Evolutionary conservation across 2,888 invertebrate genomes (phyloP).

Genomic region (Atrina japonica): DNA sequence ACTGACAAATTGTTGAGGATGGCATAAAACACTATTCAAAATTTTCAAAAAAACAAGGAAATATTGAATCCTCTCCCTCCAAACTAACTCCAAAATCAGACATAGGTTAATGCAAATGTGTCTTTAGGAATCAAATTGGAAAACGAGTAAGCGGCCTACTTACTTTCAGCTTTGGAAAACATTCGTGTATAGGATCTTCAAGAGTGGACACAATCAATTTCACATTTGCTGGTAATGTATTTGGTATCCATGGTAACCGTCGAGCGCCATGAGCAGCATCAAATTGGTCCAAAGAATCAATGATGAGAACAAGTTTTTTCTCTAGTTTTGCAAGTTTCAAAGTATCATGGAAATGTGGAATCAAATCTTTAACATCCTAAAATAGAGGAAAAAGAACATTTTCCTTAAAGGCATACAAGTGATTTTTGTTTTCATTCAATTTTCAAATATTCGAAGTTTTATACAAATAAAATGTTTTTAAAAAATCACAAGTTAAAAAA

Average conservation of each 20-base stretch:
- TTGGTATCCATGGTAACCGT: slow-evolving; percentile 70
- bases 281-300: slow-evolving; percentile 73
- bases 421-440: neutral
- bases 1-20: too few relatives aligned
- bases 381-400: too few relatives aligned
- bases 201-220: slow-evolving; percentile 73
- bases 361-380: slow-evolving; percentile 57
- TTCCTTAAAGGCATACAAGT: neutral
- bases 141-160: neutral
- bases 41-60: too few relatives aligned
- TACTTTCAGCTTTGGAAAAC: slow-evolving; percentile 66
- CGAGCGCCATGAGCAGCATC: slow-evolving; percentile 65
- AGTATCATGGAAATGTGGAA: slow-evolving; percentile 52
- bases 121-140: too few relatives aligned
- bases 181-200: slow-evolving; percentile 64
- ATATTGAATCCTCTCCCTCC: too few relatives aligned
- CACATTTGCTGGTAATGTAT: slow-evolving; percentile 59
- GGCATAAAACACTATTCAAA: too few relatives aligned
- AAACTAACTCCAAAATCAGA: too few relatives aligned
- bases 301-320: slow-evolving; percentile 58
- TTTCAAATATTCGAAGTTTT: neutral
- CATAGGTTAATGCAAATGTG: too few relatives aligned
- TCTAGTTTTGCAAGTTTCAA: slow-evolving; percentile 46
- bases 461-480: too few relatives aligned
- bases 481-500: too few relatives aligned